Base-by-base conservation (phyloP, 1,140 invertebrate species). In the Drosophila nikananu region DNA sequence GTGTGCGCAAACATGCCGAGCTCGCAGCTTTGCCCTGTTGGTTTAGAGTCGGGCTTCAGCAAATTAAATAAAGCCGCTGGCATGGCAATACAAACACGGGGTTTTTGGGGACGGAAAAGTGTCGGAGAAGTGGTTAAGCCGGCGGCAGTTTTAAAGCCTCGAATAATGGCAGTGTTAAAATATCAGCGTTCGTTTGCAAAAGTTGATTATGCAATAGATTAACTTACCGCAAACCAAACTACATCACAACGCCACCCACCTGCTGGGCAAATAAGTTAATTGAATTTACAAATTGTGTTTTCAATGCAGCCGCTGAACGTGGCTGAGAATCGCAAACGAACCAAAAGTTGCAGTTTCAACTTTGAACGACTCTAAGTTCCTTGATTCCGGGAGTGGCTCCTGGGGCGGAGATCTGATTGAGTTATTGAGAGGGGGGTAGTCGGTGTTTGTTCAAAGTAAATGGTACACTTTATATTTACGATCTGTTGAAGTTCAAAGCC, bases 181-280 rank as follows among this genome's bases (percentile, higher is more conserved):
- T 42, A 67, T 77, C 62, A 60, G 35, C 51, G 21, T 54, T 76
- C 44, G 44, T 15, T 77, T 8, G 32, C 52, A 54, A 54, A 35
- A 37, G 37, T 57, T 42, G 62, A 30, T 65, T 57, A 21, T 35
- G 54, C 48, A 48, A 55, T 37, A 68, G 42, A 52, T 60, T 55
- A 66, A 77, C 48, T 52, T 21, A 17, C 48, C 25, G 19, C 23
- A 17, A 30, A 7, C 27, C 41, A 2, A 15, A 30, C 39, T 27
- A 35, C 21, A 35, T 19, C 41, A 6, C 25, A 12, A 21, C 46
- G 15, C 21, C 27, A 6, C 27, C 27, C 46, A 23, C 35, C 63
- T 55, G 55, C 48, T 59, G 68, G 73, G 51, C 71, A 87, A 87
- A 77, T 80, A 83, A 62, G 80, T 86, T 80, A 86, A 86, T 87